These are phyloP conservation scores for Antechinus flavipes DNA, from an alignment of 2,113 vertebrate species.

Conservation along the genomic window DNA sequence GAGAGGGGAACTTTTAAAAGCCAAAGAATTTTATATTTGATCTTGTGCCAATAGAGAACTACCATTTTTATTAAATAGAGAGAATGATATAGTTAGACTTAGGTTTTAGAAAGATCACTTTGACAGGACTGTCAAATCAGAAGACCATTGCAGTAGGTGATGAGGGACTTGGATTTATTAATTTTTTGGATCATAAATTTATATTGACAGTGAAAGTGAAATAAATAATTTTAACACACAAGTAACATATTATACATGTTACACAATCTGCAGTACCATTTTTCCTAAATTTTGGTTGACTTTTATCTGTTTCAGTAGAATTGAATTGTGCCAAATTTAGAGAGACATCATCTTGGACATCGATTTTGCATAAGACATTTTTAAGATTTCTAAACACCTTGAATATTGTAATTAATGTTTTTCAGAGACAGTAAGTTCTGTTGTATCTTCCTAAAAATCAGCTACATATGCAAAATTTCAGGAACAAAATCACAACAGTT, in stretches of 20 bases:
- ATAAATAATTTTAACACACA: not conserved
- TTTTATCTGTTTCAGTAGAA: not conserved
- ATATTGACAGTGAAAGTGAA: constrained; percentile 8
- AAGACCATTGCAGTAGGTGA: not conserved
- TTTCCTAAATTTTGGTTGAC: not conserved
- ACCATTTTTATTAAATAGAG: not conserved
- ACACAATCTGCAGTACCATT: not conserved
- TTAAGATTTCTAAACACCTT: not conserved
- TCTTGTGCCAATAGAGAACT: not conserved
- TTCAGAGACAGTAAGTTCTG: not conserved
- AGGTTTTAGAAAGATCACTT: not conserved
- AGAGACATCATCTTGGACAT: not conserved
- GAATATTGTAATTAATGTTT: not conserved
- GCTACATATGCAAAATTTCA: not conserved
- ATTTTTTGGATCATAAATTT: constrained; percentile 11
- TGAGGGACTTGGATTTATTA: not conserved
- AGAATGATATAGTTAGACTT: not conserved
- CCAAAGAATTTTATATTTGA: not conserved
- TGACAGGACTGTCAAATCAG: no score
- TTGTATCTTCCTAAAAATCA: not conserved
- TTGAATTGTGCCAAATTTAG: not conserved
- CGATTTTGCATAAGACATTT: not conserved
- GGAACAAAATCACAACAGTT: not conserved
- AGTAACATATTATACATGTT: not conserved
- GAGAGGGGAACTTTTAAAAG: not conserved